Base-by-base conservation (phyloP, 2,888 invertebrate species). In the Nezara viridula region DNA sequence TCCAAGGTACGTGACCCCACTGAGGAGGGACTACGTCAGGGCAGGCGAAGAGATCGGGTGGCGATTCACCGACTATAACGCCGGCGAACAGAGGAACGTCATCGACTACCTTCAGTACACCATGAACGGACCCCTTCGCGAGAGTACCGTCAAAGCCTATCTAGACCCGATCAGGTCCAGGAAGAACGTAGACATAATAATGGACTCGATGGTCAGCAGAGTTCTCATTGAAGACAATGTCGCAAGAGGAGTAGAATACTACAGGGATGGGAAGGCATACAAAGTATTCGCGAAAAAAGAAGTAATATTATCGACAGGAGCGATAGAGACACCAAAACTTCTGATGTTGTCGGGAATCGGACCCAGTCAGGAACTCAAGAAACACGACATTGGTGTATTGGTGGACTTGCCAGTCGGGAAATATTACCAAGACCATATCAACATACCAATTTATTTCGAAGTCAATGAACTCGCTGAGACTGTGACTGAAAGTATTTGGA, bases 1-100 rank as follows among this genome's bases (percentile, higher is more conserved):
- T 92, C 94, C 96, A 96, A 94, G 96, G 81, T 96, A 96, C 14
- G 95, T 96, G 0, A 60, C 50, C 32, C 81, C 77, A 40, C 93
- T 97, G 49, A 95, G 96, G 0, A 94, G 96, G 27, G 95, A 96
- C 0, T 97, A 97, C 91, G 93, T 97, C 6, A 95, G 96, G 93
- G 97, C 96, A 0, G 97, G 96, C 40, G 94, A 94, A 92, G 97
- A 98, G 92, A 93, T 97, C 91, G 98, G 97, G 50, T 97, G 95
- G 90, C 93, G 94, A 3, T 93, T 94, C 90, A 92, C 94, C 85
- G 93, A 96, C 91, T 93, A 90, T 37, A 95, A 95, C 91, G 95
- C 95, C 0, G 92, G 93, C 27, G 93, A 93, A 27, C 94, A 95
- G 90, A 93, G 95, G 0, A 96, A 95, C 1, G 94, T 95, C 32